phyloP scores from a whole-genome alignment of 2,113 vertebrate genomes.

The Poeciliopsis turrubarensis region DNA sequence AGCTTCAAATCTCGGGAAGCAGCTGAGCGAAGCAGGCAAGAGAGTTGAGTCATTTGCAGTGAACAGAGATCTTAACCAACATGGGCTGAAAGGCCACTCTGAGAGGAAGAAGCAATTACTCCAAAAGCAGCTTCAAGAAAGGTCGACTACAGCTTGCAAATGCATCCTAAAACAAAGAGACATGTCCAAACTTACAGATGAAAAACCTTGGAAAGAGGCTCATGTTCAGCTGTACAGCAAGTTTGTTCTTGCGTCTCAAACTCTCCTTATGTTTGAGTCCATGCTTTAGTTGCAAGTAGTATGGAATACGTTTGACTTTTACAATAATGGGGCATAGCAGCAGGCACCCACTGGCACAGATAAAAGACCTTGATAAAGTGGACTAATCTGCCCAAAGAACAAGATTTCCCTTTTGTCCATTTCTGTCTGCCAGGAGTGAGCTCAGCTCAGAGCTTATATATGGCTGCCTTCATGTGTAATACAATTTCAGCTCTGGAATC shows the following conservation, averaged over 20 bases:
- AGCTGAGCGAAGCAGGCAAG: neutral
- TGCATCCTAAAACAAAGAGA: too few relatives aligned
- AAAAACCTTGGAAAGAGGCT: too few relatives aligned
- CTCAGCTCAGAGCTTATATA: neutral
- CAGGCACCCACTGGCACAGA: neutral
- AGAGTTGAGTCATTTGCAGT: neutral
- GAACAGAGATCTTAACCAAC: neutral
- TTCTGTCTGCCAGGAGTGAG: neutral
- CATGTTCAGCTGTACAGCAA: neutral
- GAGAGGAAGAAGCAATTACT: neutral
- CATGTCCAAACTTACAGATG: too few relatives aligned
- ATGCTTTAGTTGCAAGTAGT: neutral
- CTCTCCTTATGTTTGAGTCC: neutral
- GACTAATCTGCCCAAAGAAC: slow-evolving; percentile 2
- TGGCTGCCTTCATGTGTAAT: neutral
- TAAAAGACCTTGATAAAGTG: neutral
- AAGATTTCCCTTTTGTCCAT: neutral
- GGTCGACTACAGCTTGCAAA: neutral
- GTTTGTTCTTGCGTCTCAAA: neutral
- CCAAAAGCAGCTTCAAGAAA: neutral
- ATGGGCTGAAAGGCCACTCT: neutral
- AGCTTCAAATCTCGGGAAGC: neutral
- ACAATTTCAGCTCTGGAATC: neutral
- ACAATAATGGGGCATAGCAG: neutral
- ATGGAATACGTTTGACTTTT: neutral